Base-by-base conservation (phyloP, 2,888 invertebrate genomes). In the Meandrusa payeni region DNA sequence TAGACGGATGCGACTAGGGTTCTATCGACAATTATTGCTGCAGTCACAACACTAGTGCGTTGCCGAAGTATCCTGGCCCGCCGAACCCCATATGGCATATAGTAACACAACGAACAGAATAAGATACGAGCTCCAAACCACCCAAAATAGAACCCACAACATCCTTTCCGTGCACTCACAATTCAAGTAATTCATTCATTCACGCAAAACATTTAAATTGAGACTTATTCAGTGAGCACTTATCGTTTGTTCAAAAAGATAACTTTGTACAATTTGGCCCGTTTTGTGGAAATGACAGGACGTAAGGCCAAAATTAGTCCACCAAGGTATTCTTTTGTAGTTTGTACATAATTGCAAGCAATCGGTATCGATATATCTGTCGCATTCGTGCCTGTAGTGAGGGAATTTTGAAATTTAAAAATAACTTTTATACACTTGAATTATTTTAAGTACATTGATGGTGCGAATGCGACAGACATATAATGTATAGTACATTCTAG, bases 301-400 rank as follows among this genome's bases (percentile, higher is more conserved):
- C 67, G 51, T 47, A 55, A 63, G 33, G 32, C 28, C 44, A 28
- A 32, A 34, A 44, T 24, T 9, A 20, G 27, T 38, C 23, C 10
- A 37, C 15, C 10, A 51, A 64, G 54, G 57, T 54, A 48, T 53
- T 17, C 31, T 41, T 44, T 44, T 50, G 49, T 59, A 58, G 57
- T 76, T 71, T 76, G 76, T 76, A 78, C 73, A 74, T 64, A 58
- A 65, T 69, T 79, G 82, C 78, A 82, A 82, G 80, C 77, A 76
- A 69, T 69, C 55, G 57, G 57, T 53, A 42, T 52, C 55, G 48
- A 49, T 57, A 46, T 56, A 51, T 59, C 63, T 65, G 64, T 56
- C 60, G 56, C 61, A 54, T 48, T 44, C 31, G 37, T 28, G 40
- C 29, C 54, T n/a, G 54, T 50, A 46, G 43, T 47, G 46, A 47